A percentile compares a stretch with the other conserved stretches of the same genome.
Evolutionary conservation across 2,888 invertebrate genomes (phyloP).

Genomic region (Nemapogon koenigi): DNA sequence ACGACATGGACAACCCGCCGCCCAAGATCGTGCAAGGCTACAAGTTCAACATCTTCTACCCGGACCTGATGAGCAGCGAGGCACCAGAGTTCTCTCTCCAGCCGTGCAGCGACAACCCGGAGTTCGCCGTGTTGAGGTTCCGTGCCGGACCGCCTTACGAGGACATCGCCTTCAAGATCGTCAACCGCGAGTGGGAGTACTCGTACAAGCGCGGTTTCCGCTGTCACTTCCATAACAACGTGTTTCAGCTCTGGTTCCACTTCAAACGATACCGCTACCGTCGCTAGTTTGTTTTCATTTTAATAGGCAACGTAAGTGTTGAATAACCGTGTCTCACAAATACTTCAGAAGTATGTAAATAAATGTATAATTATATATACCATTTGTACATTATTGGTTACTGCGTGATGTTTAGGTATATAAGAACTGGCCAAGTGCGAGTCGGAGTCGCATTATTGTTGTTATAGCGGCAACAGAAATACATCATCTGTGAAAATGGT

Average conservation of each 20-base stretch:
- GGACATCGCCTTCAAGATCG: conserved; percentile 98
- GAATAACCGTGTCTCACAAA: too few relatives aligned
- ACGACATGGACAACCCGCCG: conserved; percentile 99
- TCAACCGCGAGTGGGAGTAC: conserved; percentile 99
- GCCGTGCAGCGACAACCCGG: conserved; percentile 88
- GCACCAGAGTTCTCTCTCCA: conserved; percentile 95
- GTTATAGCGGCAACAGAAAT: too few relatives aligned
- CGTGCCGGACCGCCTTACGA: conserved; percentile 99
- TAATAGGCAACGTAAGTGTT: too few relatives aligned
- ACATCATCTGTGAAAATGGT: too few relatives aligned
- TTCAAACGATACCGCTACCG: conserved; percentile 98
- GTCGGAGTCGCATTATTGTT: too few relatives aligned
- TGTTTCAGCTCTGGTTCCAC: conserved; percentile 99
- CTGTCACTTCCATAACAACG: conserved; percentile 99
- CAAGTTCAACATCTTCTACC: conserved; percentile 99
- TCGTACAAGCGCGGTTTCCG: conserved; percentile 97
- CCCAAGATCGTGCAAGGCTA: conserved; percentile 99
- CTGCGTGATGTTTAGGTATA: too few relatives aligned
- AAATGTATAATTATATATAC: too few relatives aligned
- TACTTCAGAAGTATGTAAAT: too few relatives aligned
- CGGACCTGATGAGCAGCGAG: conserved; percentile 94
- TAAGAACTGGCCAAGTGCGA: too few relatives aligned
- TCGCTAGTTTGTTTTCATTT: conserved; percentile 51
- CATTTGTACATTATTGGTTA: too few relatives aligned
- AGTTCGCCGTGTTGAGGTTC: conserved; percentile 94